Percentiles rank a stretch among this genome's conserved stretches.
Conservation (phyloP, 2,113 vertebrate species). For the Thalassarche chlororhynchos region DNA sequence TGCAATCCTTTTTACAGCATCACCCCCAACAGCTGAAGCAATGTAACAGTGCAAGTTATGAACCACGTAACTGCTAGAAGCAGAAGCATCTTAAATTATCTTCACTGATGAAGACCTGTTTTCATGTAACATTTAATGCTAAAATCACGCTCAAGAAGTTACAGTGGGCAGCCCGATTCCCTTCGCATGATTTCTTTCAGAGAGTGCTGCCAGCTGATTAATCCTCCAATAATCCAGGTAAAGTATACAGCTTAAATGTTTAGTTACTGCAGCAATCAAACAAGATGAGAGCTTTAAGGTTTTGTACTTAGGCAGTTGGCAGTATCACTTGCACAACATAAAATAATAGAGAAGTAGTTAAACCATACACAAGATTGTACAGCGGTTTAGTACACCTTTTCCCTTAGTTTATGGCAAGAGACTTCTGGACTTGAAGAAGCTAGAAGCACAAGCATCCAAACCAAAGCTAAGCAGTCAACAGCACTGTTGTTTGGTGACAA, state of each 20-base stretch:
- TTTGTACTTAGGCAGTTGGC: neutral
- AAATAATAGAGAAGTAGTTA: neutral
- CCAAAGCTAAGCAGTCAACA: neutral
- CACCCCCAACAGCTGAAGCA: fast-evolving
- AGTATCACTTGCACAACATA: neutral
- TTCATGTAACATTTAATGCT: neutral
- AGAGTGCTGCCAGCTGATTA: neutral
- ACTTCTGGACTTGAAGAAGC: neutral
- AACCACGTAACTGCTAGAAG: neutral
- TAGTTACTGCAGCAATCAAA: neutral
- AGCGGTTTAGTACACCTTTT: neutral
- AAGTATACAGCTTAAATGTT: neutral
- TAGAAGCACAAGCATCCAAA: neutral
- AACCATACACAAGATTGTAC: neutral
- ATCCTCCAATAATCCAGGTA: neutral
- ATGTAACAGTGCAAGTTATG: neutral
- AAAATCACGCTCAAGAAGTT: neutral
- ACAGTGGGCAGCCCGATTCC: neutral
- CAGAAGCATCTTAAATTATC: neutral
- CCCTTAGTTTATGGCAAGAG: neutral
- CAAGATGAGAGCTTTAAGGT: neutral
- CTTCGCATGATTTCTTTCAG: neutral
- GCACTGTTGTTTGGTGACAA: neutral
- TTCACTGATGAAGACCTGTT: neutral
- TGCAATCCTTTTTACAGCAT: neutral